Base-by-base conservation (phyloP, 2,113 vertebrate species). In the Ptilonorhynchus violaceus region DNA sequence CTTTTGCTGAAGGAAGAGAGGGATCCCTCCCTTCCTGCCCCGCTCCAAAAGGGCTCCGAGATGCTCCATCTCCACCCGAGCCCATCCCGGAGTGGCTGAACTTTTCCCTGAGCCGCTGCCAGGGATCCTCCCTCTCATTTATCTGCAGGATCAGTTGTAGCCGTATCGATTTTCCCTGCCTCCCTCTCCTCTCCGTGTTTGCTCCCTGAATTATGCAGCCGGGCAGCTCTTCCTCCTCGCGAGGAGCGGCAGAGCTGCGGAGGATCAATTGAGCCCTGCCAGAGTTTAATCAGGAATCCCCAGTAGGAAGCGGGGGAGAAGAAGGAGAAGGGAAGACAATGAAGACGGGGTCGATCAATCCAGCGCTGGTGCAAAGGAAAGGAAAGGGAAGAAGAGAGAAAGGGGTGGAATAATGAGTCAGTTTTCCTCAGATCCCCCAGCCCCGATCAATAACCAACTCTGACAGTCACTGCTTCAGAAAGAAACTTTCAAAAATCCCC, bases 121-220 rank as follows among this genome's bases (percentile, higher is more conserved):
- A 64, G 86, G 92, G 95, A 86, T 88, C 91, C 50, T 93, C 95
- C 94, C 67, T 88, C 94, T 85, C 94, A 96, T 97, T 96, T 97
- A 88, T 98, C 92, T 98, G 96, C 97, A 97, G 96, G 94, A 96
- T 95, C 78, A 4, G 96, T 96, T 94, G 96, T 92, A 93, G 96
- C 91, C 41, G 13, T 97, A 97, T 98, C 81, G 97, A 97, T 98
- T 97, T 96, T 96, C 70, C 91, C 92, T 81, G 20, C 85, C 86
- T 69, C 59, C 80, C 93, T 97, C 81, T 96, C 70, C 86, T 87
- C 86, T 77, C 96, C 50, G 82, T 87, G 96, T 97, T 97, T 97
- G 96, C 97, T 97, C 77, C 96, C 67, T 97, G 96, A 98, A 98
- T 98, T 97, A 98, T 98, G 97, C 96, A 98, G 96, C 79, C 31